Base-by-base conservation (phyloP, 1,140 invertebrate genomes). In the Scaptomyza montana region DNA sequence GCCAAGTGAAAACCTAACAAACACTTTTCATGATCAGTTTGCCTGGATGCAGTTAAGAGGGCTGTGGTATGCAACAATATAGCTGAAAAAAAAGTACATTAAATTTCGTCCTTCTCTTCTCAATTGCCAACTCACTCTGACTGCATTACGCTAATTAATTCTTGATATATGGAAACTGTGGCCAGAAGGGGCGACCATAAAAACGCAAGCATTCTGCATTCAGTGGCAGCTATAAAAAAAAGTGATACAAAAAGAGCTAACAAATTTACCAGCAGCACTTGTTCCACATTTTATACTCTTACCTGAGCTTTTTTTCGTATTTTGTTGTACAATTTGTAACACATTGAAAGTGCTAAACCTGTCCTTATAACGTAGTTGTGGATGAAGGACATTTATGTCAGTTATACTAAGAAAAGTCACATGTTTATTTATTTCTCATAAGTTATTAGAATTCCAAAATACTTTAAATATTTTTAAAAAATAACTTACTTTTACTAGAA, bases 141-240 rank as follows among this genome's bases (percentile, higher is more conserved):
- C 87, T 87, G 84, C 84, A 87, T 89, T 89, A 89, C 82, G 84
- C 82, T 87, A 87, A 87, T 87, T 87, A 87, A 87, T 87, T 87
- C 82, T 82, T 87, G 82, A 87, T 87, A 89, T 87, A 87, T 79
- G 82, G 84, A 77, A 65, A 69, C 84, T 89, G 81, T 78, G 81
- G 82, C 77, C 78, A 85, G 77, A 81, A 75, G 54, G 67, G 76
- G 74, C 57, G 77, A 70, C 67, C 76, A 72, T 84, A 84, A 85
- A 84, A 85, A 72, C 49, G 56, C 39, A 59, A 45, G 57, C 57
- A 62, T 61, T 54, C 62, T 46, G 51, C 54, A 56, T 67, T 36
- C 65, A 61, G 74, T 61, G 74, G 74, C 65, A 60, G 74, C 54
- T 50, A 69, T 64, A 77, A 70, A 75, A 25, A 25, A 25, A 65